Conservation (phyloP, 2,797 vertebrate species). For the Hafferia zeledoni region DNA sequence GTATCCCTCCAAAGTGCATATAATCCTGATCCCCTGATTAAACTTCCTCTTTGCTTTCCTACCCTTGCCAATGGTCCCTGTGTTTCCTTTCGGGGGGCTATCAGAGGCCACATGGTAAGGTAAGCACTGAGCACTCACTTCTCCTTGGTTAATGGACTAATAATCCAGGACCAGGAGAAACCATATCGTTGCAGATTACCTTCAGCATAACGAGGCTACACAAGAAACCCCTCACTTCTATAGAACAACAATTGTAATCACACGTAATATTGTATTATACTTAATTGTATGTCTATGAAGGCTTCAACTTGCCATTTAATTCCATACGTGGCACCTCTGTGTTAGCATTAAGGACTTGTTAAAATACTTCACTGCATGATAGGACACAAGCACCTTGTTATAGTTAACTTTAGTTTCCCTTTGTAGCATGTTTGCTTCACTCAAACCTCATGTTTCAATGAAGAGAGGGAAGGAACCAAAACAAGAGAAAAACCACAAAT, state of each 20-base stretch:
- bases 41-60: too few species aligned
- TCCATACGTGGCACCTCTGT: not conserved
- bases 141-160: too few species aligned
- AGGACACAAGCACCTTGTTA: not conserved
- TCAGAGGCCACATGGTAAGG: too few species aligned
- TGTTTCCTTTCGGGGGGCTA: too few species aligned
- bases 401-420: not conserved
- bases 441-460: not conserved
- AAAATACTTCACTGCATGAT: not conserved
- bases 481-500: rapidly evolving
- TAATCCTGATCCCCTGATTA: too few species aligned
- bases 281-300: not conserved
- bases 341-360: not conserved
- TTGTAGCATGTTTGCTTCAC: not conserved
- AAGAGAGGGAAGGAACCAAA: not conserved
- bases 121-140: too few species aligned
- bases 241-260: not conserved
- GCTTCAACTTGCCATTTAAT: not conserved
- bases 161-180: too few species aligned
- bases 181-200: too few species aligned
- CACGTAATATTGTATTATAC: not conserved
- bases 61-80: too few species aligned
- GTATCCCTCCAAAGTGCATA: too few species aligned
- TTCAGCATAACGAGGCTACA: too few species aligned
- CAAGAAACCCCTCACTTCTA: too few species aligned